Evolutionary conservation across 1,140 invertebrate genomes (phyloP).

Genomic region (Pseudomyrmex concolor): DNA sequence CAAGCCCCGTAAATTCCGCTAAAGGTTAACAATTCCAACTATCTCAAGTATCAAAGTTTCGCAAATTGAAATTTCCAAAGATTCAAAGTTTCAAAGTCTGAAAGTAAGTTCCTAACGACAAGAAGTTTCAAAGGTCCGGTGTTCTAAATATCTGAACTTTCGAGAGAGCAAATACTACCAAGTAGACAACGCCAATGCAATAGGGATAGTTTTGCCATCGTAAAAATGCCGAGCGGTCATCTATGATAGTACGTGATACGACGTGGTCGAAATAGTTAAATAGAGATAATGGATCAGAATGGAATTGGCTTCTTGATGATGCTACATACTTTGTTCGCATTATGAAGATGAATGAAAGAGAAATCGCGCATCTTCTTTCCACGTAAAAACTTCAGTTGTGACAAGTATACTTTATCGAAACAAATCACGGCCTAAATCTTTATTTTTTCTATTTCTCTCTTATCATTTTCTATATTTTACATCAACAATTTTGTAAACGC

Average conservation of each 20-base stretch:
- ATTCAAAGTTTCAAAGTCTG: slow-evolving; percentile 41
- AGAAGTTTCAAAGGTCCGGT: slow-evolving; percentile 40
- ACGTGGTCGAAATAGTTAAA: slow-evolving; percentile 60
- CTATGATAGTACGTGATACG: background rate
- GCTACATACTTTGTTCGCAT: slow-evolving; percentile 39
- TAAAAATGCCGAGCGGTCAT: slow-evolving; percentile 45
- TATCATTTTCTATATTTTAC: background rate
- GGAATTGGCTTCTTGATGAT: slow-evolving; percentile 54
- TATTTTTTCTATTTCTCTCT: background rate
- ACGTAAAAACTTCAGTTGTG: slow-evolving; percentile 3
- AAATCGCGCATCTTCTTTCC: slow-evolving; percentile 19
- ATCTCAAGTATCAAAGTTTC: slow-evolving; percentile 50
- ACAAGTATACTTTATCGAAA: slow-evolving; percentile 8
- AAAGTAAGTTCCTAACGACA: slow-evolving; percentile 43
- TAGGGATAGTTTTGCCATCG: slow-evolving; percentile 21
- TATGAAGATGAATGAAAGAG: slow-evolving; percentile 62
- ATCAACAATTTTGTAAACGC: background rate
- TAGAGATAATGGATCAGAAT: slow-evolving; percentile 61
- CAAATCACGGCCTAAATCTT: slow-evolving; percentile 16
- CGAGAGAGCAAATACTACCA: background rate
- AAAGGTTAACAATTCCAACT: slow-evolving; percentile 58
- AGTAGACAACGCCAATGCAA: slow-evolving; percentile 41
- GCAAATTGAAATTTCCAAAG: slow-evolving; percentile 58
- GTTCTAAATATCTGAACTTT: slow-evolving; percentile 52
- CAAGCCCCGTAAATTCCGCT: slow-evolving; percentile 33